Percentiles rank a stretch among this genome's conserved stretches.
phyloP scores from a whole-genome alignment of 2,888 invertebrate genomes.

The Plusia festucae region DNA sequence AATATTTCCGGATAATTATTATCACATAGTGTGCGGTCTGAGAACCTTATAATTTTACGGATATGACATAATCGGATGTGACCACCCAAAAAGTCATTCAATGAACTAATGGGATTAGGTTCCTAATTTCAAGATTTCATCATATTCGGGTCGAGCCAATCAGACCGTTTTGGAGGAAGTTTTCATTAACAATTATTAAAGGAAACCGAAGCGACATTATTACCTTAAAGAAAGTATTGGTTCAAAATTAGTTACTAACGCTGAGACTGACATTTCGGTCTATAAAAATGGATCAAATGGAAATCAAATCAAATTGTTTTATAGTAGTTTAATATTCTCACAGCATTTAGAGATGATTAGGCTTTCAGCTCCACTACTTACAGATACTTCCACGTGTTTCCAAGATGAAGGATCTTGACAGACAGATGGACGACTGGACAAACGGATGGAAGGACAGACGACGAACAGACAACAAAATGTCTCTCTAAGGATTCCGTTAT shows the following conservation, averaged over 20 bases:
- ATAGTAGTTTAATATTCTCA: too few species aligned
- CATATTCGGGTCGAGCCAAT: not conserved
- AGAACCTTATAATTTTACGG: not conserved
- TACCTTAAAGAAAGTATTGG: not conserved
- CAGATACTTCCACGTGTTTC: too few species aligned
- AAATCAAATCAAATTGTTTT: too few species aligned
- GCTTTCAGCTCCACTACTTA: too few species aligned
- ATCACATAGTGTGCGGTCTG: not conserved
- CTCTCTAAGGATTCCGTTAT: too few species aligned
- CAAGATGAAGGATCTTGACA: too few species aligned
- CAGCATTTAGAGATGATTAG: too few species aligned
- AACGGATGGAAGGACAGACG: too few species aligned
- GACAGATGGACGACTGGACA: too few species aligned
- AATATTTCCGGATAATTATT: too few species aligned
- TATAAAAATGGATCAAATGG: not conserved
- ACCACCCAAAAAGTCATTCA: not conserved
- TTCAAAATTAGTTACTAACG: not conserved
- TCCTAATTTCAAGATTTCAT: not conserved
- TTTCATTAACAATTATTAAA: not conserved
- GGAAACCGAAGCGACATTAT: not conserved
- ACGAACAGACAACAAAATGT: too few species aligned
- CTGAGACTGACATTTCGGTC: not conserved
- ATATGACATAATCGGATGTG: constrained; percentile 2
- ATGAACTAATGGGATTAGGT: constrained; percentile 2
- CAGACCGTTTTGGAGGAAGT: not conserved